These are phyloP conservation scores for Hippocampus guttulatus DNA, from an alignment of 2,113 vertebrate genomes.

Conservation along the genomic window DNA sequence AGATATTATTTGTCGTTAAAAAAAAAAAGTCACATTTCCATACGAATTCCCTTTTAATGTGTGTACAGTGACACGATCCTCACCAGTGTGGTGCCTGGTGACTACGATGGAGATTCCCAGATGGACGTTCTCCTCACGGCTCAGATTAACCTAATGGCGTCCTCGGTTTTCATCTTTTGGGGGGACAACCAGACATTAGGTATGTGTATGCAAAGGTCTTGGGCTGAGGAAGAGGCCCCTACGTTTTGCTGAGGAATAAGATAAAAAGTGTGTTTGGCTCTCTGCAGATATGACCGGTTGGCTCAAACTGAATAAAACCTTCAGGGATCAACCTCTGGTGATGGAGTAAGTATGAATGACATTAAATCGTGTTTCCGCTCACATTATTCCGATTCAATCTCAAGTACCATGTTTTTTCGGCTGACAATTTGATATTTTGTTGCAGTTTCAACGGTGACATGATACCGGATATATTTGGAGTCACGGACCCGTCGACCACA, in stretches of 20 bases:
- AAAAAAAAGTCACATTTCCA: not conserved
- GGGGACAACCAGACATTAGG: constrained; percentile 92
- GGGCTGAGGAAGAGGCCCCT: not conserved
- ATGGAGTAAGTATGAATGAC: constrained; percentile 87
- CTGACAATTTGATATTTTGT: not conserved
- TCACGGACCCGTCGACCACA: constrained; percentile 51
- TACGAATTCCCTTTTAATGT: not conserved
- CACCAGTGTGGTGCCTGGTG: constrained; percentile 93
- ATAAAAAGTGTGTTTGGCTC: not conserved
- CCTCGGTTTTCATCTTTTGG: constrained; percentile 82
- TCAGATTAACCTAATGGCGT: constrained; percentile 24
- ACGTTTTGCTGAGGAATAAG: not conserved
- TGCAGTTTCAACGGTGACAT: constrained; percentile 93
- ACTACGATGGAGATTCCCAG: constrained; percentile 96
- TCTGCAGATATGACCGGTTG: constrained; percentile 74
- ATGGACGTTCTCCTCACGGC: constrained; percentile 94
- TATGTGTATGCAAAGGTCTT: constrained; percentile 38
- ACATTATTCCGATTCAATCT: not conserved
- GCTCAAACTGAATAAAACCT: constrained; percentile 78
- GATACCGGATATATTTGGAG: constrained; percentile 91
- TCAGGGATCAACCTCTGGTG: constrained; percentile 88
- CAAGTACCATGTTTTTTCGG: not conserved
- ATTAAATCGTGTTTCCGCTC: not conserved
- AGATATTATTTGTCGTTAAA: no score
- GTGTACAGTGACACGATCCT: constrained; percentile 64